Base-by-base conservation (phyloP, 2,113 vertebrate species). In the Heterotilapia buettikoferi region DNA sequence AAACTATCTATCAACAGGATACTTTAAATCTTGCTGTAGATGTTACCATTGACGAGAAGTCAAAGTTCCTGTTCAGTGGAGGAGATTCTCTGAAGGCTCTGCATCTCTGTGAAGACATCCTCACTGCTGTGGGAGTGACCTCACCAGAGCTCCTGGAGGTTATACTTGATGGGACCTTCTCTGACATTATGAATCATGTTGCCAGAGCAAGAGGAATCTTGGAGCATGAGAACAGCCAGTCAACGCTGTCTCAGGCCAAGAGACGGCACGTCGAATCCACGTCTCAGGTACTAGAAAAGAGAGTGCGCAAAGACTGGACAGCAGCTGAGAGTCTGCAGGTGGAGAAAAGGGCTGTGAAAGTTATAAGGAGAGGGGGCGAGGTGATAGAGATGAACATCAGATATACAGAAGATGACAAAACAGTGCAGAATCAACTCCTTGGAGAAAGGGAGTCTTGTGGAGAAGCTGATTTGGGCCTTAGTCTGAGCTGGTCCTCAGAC, bases 31-130 rank as follows among this genome's bases (percentile, higher is more conserved):
- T 98, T 12, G 85, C 94, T 3, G 94, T 83, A 91, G 97, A 97
- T 47, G 81, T 85, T 1, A 4, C 45, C 2, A 45, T 98, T 80
- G 85, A 96, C 4, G 93, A 96, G 53, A 96, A 97, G 9, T 97
- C 97, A 0, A 80, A 95, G 24, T 99, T 99, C 95, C 91, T 99
- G 83, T 94, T 95, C 63, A 97, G 97, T 29, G 99, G 99, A 50
- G 99, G 99, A 80, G 98, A 99, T 87, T 99, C 99, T 81, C 92
- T 99, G 24, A 98, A 97, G 93, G 97, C 97, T 0, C 61, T 98
- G 9, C 94, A 84, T 33, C 95, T 99, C 56, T 93, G 90, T 21
- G 96, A 95, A 84, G 97, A 98, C 93, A 93, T 99, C 92, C 96
- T 97, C 83, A 78, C 89, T 4, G 73, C 97, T 2, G 84, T 95